These are phyloP conservation scores for Daboia siamensis DNA, from an alignment of 2,113 vertebrate species.

Conservation along the genomic window DNA sequence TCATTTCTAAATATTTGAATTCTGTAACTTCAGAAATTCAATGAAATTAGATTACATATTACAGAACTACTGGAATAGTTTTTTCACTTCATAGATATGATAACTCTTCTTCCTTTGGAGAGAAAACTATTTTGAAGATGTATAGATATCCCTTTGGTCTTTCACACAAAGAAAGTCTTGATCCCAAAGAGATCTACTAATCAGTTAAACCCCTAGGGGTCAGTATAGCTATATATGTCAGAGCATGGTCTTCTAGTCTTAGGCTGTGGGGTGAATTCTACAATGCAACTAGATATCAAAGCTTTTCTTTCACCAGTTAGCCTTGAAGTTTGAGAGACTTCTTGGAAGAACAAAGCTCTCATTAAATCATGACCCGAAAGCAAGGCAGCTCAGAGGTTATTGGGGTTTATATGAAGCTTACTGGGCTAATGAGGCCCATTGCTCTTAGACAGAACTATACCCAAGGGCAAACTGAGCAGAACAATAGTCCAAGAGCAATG, in stretches of 20 bases:
- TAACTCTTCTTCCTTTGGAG: not conserved
- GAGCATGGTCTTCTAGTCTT: not conserved
- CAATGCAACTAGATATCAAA: not conserved
- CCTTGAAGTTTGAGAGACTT: not conserved
- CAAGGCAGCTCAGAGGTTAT: not conserved
- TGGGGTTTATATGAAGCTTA: not conserved
- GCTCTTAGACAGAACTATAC: not conserved
- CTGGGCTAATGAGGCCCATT: not conserved
- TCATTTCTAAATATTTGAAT: not conserved
- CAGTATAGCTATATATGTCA: conserved; percentile 63
- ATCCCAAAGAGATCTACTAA: conserved; percentile 24
- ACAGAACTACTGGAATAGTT: not conserved
- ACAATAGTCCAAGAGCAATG: not conserved
- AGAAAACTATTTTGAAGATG: not conserved
- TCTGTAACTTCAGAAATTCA: not conserved
- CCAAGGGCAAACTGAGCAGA: not conserved
- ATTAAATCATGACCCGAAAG: not conserved
- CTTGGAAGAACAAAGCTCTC: not conserved
- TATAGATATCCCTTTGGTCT: not conserved
- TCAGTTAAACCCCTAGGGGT: conserved; percentile 68
- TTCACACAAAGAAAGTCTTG: not conserved
- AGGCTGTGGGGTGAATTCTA: not conserved
- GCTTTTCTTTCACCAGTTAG: not conserved
- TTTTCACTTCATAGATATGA: not conserved
- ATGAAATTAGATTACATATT: not conserved